A percentile compares a stretch with the other conserved stretches of the same genome.
phyloP scores from a whole-genome alignment of 2,113 vertebrate species.

The Leucopsar rothschildi region DNA sequence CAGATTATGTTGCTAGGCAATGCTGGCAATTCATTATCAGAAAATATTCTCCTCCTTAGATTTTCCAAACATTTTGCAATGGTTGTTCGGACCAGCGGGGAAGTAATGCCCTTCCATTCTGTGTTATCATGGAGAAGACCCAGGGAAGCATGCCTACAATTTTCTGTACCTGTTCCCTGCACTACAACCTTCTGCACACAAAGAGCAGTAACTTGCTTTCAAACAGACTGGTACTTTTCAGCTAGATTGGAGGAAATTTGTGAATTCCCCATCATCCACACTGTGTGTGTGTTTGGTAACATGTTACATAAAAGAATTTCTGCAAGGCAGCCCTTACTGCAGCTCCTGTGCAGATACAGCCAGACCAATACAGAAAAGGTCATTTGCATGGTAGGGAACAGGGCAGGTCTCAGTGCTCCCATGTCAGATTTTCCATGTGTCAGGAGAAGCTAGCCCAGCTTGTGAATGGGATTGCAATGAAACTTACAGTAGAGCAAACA shows the following conservation, averaged over 20 bases:
- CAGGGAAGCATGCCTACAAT: background rate
- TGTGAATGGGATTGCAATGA: background rate
- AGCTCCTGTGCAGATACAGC: background rate
- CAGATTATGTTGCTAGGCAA: constrained; percentile 4
- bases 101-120: background rate
- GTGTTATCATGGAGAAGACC: background rate
- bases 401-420: background rate
- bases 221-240: background rate
- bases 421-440: background rate
- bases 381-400: background rate
- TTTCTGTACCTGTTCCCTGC: background rate
- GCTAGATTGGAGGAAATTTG: background rate
- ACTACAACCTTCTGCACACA: background rate
- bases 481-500: background rate
- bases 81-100: background rate
- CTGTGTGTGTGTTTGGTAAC: background rate
- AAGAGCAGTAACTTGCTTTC: background rate
- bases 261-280: background rate
- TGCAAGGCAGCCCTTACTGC: background rate
- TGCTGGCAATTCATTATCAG: background rate
- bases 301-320: background rate
- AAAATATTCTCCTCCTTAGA: background rate
- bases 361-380: background rate
- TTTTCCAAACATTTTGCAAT: background rate
- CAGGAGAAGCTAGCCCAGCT: background rate